Evolutionary conservation across 2,888 invertebrate species (phyloP).

Genomic region (Kuschelorhynchus macadamiae): DNA sequence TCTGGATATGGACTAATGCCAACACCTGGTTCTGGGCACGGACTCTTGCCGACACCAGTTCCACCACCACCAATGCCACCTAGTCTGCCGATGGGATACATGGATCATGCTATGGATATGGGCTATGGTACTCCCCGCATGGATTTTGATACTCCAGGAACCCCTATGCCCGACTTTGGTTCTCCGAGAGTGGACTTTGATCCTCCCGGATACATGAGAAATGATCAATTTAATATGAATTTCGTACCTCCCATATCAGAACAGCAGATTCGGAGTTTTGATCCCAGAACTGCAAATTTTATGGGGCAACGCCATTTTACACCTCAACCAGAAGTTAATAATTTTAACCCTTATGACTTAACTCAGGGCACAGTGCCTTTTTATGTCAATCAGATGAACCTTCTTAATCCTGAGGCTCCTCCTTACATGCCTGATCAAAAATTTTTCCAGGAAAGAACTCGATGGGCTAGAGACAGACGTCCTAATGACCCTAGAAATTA

Average conservation of each 20-base stretch:
- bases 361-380: background rate
- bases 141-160: constrained; percentile 13
- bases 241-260: constrained; percentile 19
- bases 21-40: background rate
- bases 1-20: constrained; percentile 7
- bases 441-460: constrained; percentile 30
- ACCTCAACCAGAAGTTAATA: constrained; percentile 7
- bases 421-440: constrained; percentile 31
- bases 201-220: constrained; percentile 3
- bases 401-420: constrained; percentile 6
- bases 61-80: constrained; percentile 17
- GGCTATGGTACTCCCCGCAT: constrained; percentile 11
- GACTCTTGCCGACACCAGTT: background rate
- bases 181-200: constrained; percentile 22
- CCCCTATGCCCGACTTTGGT: constrained; percentile 15
- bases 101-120: constrained; percentile 13
- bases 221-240: constrained; percentile 14
- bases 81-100: background rate
- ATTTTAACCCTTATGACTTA: constrained; percentile 3
- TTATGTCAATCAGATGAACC: constrained; percentile 10
- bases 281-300: constrained; percentile 17
- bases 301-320: constrained; percentile 6
- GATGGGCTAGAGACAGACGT: constrained; percentile 46
- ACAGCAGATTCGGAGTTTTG: constrained; percentile 5
- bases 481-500: constrained; percentile 56